These are phyloP conservation scores for Plecotus auritus DNA, from an alignment of 2,113 vertebrate species.

Conservation along the genomic window DNA sequence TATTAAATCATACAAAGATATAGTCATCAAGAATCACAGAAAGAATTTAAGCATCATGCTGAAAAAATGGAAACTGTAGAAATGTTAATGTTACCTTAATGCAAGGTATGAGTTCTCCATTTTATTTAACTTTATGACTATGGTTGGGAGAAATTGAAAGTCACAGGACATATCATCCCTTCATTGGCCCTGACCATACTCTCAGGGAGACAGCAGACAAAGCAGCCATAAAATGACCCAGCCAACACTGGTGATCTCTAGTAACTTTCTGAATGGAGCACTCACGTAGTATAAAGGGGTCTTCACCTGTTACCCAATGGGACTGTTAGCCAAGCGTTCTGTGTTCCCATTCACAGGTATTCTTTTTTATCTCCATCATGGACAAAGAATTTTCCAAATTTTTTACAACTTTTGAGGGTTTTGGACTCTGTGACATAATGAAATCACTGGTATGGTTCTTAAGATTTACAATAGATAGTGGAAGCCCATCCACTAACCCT, in stretches of 20 bases:
- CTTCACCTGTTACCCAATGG: not conserved
- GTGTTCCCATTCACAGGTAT: not conserved
- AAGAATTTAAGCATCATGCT: not conserved
- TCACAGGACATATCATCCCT: not conserved
- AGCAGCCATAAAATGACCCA: not conserved
- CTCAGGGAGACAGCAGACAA: not conserved
- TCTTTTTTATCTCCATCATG: not conserved
- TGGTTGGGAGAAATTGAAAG: not conserved
- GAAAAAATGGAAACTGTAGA: not conserved
- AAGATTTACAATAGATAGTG: not conserved
- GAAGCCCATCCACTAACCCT: not conserved
- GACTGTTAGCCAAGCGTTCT: not conserved
- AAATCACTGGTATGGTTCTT: not conserved
- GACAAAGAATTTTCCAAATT: not conserved
- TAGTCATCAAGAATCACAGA: not conserved
- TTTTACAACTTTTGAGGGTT: not conserved
- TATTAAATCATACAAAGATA: conserved; percentile 49
- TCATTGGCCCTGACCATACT: accelerated
- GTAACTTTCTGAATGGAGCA: accelerated
- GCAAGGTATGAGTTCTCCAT: not conserved
- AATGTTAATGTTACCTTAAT: not conserved
- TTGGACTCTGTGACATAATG: not conserved
- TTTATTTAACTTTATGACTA: not conserved
- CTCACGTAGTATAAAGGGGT: accelerated
- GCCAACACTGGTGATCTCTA: accelerated